Evolutionary conservation across 2,888 invertebrate species (phyloP).

Genomic region (Sussaba pulchella): DNA sequence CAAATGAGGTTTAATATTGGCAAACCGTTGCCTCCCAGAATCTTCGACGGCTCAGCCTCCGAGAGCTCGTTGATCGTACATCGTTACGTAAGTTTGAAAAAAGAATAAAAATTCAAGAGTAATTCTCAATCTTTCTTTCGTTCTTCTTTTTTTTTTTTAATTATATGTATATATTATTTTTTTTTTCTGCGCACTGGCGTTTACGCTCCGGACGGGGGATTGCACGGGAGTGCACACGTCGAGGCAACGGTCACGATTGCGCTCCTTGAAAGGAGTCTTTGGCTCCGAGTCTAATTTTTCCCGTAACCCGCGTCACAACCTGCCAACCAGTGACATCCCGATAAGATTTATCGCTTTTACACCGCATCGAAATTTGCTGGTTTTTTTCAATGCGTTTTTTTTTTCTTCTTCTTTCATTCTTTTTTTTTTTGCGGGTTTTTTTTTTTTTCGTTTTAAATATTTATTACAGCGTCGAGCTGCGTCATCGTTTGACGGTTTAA

Average conservation of each 20-base stretch:
- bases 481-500: too few species aligned
- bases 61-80: too few species aligned
- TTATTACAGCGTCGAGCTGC: too few species aligned
- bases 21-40: background rate
- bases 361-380: background rate
- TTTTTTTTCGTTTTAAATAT: too few species aligned
- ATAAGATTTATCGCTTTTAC: background rate
- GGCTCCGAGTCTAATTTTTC: constrained; percentile 30
- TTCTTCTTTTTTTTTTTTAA: background rate
- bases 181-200: background rate
- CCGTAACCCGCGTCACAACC: constrained; percentile 31
- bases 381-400: too few species aligned
- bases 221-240: background rate
- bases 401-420: too few species aligned
- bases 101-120: too few species aligned
- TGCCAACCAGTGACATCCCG: background rate
- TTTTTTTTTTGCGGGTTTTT: too few species aligned
- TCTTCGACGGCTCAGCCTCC: background rate
- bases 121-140: too few species aligned
- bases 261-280: constrained; percentile 47
- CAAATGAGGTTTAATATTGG: background rate
- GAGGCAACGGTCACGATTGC: background rate
- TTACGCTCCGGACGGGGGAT: too few species aligned
- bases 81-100: constrained; percentile 27
- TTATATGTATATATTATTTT: constrained; percentile 1